A percentile compares a stretch with the other conserved stretches of the same genome.
These are phyloP conservation scores for Chrysodeixis includens DNA, from an alignment of 2,888 invertebrate species.

Conservation along the genomic window DNA sequence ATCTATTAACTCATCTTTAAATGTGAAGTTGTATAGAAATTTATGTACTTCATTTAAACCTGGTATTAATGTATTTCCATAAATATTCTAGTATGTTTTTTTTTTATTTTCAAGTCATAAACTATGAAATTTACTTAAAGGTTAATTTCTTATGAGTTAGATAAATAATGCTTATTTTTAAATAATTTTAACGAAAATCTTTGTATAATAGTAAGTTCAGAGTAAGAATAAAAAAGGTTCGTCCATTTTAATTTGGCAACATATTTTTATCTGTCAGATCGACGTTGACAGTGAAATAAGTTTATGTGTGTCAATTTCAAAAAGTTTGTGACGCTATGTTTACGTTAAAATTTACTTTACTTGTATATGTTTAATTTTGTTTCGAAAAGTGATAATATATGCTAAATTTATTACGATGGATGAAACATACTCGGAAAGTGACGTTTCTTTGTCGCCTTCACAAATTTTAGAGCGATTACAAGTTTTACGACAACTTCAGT, in stretches of 20 bases:
- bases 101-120: too few relatives aligned
- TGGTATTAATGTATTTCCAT: too few relatives aligned
- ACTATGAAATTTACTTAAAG: too few relatives aligned
- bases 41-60: too few relatives aligned
- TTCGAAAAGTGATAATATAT: slow-evolving; percentile 7
- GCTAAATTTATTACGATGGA: slow-evolving; percentile 69
- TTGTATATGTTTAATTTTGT: not conserved
- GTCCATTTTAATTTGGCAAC: not conserved
- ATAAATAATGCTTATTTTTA: too few relatives aligned
- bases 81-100: too few relatives aligned
- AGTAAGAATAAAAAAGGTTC: too few relatives aligned
- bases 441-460: slow-evolving; percentile 81
- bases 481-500: slow-evolving; percentile 79
- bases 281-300: not conserved
- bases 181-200: too few relatives aligned
- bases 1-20: too few relatives aligned
- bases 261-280: not conserved
- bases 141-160: too few relatives aligned
- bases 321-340: slow-evolving; percentile 5
- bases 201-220: too few relatives aligned
- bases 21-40: too few relatives aligned
- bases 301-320: slow-evolving; percentile 2
- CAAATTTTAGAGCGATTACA: slow-evolving; percentile 83
- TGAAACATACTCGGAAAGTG: slow-evolving; percentile 79
- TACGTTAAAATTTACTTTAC: not conserved